These are phyloP conservation scores for Fragum fragum DNA, from an alignment of 2,888 invertebrate species.

Conservation along the genomic window DNA sequence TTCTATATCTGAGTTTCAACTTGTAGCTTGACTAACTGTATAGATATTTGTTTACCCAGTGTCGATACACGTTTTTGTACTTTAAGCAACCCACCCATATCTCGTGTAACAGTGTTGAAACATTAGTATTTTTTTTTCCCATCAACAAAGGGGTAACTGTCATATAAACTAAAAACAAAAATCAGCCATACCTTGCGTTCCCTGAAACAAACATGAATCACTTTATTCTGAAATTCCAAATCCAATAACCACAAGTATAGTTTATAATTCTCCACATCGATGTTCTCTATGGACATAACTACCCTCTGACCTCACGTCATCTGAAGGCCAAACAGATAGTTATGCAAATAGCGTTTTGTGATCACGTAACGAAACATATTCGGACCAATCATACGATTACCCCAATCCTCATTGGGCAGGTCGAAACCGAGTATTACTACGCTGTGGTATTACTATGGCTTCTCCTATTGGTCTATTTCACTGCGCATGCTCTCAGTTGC, in stretches of 20 bases:
- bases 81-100: conserved; percentile 9
- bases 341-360: conserved; percentile 62
- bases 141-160: too few species aligned
- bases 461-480: conserved; percentile 64
- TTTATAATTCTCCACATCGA: conserved; percentile 14
- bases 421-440: conserved; percentile 36
- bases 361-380: conserved; percentile 79
- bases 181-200: conserved; percentile 17
- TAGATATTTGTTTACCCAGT: conserved; percentile 24
- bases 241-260: conserved; percentile 1
- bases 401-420: conserved; percentile 60
- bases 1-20: conserved; percentile 23
- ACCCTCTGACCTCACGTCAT: conserved; percentile 39
- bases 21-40: conserved; percentile 7
- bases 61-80: conserved; percentile 26
- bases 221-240: conserved; percentile 15
- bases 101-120: neutral
- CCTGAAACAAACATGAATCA: conserved; percentile 21
- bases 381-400: conserved; percentile 75
- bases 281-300: neutral
- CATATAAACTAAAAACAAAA: neutral
- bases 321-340: conserved; percentile 43
- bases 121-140: too few species aligned
- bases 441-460: conserved; percentile 2
- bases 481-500: conserved; percentile 70